A percentile compares a stretch with the other conserved stretches of the same genome.
phyloP scores from a whole-genome alignment of 2,888 invertebrate genomes.

The Syritta pipiens region DNA sequence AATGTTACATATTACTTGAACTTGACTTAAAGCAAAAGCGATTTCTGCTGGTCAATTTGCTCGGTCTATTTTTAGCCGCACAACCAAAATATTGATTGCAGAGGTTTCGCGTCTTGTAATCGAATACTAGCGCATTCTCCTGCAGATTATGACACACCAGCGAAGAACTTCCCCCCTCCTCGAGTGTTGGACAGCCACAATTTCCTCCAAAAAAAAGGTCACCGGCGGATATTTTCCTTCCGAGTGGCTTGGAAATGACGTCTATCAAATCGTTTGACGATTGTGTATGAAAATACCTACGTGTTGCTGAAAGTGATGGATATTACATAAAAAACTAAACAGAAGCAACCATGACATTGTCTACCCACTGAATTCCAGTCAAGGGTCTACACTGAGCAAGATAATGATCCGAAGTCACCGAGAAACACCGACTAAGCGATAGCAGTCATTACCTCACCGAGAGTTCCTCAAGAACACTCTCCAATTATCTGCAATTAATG shows the following conservation, averaged over 20 bases:
- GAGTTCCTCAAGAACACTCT: neutral
- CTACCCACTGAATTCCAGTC: too few relatives aligned
- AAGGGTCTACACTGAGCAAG: too few relatives aligned
- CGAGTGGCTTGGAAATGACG: constrained; percentile 34
- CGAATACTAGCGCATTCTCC: constrained; percentile 19
- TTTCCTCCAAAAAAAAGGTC: neutral
- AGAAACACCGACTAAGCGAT: neutral
- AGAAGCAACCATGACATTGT: neutral
- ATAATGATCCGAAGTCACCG: too few relatives aligned
- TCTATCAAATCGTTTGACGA: too few relatives aligned
- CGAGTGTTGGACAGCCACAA: constrained; percentile 5
- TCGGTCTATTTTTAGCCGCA: constrained; percentile 45
- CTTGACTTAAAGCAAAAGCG: neutral
- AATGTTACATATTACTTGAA: too few relatives aligned
- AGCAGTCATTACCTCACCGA: neutral
- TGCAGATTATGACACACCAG: constrained; percentile 50
- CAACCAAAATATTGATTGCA: constrained; percentile 55
- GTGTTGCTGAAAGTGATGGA: constrained; percentile 17
- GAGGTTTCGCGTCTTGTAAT: neutral
- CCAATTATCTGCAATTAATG: constrained; percentile 28
- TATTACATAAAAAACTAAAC: neutral
- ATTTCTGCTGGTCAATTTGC: neutral
- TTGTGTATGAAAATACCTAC: constrained; percentile 8
- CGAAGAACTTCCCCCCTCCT: neutral
- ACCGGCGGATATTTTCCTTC: constrained; percentile 11